Percentiles rank a stretch among this genome's conserved stretches.
Conservation (phyloP, 2,888 invertebrate genomes). For the Zeuzera pyrina region DNA sequence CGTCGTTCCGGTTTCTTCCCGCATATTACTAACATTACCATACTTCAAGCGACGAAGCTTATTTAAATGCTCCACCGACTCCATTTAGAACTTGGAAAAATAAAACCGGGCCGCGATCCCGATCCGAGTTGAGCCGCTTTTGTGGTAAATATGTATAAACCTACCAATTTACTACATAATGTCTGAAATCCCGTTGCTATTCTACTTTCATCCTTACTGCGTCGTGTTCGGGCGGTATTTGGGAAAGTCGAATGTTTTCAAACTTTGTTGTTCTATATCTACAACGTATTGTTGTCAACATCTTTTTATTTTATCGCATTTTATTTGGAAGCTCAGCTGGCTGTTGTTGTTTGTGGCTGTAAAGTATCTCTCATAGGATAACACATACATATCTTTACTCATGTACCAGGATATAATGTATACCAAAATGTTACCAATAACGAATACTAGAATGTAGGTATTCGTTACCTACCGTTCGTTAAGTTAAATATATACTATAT, state of each 20-base stretch:
- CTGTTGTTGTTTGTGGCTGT: slow-evolving; percentile 43
- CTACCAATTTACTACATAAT: slow-evolving; percentile 30
- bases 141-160: slow-evolving; percentile 73
- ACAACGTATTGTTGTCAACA: slow-evolving; percentile 64
- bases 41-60: slow-evolving; percentile 70
- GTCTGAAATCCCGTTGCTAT: slow-evolving; percentile 8
- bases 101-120: slow-evolving; percentile 68
- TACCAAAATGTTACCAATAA: too few relatives aligned
- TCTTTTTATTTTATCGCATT: slow-evolving; percentile 69
- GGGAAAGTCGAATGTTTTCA: slow-evolving; percentile 4
- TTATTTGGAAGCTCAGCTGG: slow-evolving; percentile 68
- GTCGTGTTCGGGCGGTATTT: neutral
- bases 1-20: slow-evolving; percentile 59
- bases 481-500: too few relatives aligned
- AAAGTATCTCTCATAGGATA: slow-evolving; percentile 22
- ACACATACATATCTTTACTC: slow-evolving; percentile 6
- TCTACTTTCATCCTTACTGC: slow-evolving; percentile 29
- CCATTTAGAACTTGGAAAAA: slow-evolving; percentile 73
- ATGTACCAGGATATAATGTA: slow-evolving; percentile 3
- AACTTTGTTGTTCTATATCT: slow-evolving; percentile 40
- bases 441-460: too few relatives aligned
- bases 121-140: slow-evolving; percentile 70
- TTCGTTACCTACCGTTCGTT: too few relatives aligned
- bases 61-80: slow-evolving; percentile 74
- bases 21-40: slow-evolving; percentile 71